Conservation (phyloP, 2,888 invertebrate species). For the Nemotelus nigrinus region DNA sequence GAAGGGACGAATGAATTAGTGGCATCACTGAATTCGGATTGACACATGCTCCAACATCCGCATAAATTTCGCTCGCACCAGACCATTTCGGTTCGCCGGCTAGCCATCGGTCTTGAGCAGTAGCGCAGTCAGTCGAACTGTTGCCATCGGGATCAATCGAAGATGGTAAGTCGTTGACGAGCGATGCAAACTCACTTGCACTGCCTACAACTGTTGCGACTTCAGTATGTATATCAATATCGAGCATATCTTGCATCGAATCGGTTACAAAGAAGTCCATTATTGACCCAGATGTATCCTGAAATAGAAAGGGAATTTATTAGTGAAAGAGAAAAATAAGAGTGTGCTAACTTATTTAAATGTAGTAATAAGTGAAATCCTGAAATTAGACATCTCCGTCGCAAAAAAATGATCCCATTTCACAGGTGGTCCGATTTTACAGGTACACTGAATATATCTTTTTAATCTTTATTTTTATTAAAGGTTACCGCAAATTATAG, state of each 20-base stretch:
- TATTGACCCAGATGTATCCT: slow-evolving; percentile 70
- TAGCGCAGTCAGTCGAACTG: slow-evolving; percentile 57
- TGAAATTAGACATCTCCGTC: too few relatives aligned
- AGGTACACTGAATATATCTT: too few relatives aligned
- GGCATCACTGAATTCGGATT: slow-evolving; percentile 93
- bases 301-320: slow-evolving; percentile 55
- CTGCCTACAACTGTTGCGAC: slow-evolving; percentile 82
- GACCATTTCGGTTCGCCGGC: slow-evolving; percentile 50
- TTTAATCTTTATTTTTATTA: too few relatives aligned
- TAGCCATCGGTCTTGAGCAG: slow-evolving; percentile 54
- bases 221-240: slow-evolving; percentile 88
- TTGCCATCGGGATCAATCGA: slow-evolving; percentile 62
- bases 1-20: slow-evolving; percentile 69
- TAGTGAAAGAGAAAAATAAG: too few relatives aligned
- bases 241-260: slow-evolving; percentile 89
- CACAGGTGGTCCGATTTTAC: too few relatives aligned
- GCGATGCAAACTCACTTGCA: slow-evolving; percentile 72
- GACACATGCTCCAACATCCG: slow-evolving; percentile 76
- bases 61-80: slow-evolving; percentile 70
- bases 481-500: too few relatives aligned
- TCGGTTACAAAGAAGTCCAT: slow-evolving; percentile 74
- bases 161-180: slow-evolving; percentile 61
- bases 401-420: too few relatives aligned
- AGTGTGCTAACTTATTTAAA: too few relatives aligned
- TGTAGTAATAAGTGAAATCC: too few relatives aligned